Conservation (phyloP, 2,113 vertebrate species). For the Alectura lathami region DNA sequence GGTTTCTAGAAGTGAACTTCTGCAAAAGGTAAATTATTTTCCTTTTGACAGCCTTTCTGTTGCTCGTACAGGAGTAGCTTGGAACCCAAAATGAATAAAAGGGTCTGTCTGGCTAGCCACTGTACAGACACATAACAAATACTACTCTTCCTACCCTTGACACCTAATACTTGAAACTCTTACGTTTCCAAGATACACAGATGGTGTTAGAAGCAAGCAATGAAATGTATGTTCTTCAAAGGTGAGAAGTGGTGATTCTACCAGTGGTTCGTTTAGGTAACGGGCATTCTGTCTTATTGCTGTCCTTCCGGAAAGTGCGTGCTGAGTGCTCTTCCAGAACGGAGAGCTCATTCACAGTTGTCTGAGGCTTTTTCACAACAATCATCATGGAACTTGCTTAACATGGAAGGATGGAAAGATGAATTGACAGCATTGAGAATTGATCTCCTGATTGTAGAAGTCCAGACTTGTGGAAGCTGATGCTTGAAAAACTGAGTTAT, state of each 20-base stretch:
- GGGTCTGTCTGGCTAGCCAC: background rate
- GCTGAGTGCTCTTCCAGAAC: background rate
- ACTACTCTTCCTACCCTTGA: background rate
- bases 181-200: background rate
- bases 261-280: background rate
- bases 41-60: background rate
- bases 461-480: background rate
- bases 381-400: background rate
- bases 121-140: background rate
- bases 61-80: background rate
- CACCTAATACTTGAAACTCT: background rate
- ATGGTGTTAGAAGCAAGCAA: background rate
- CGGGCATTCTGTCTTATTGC: background rate
- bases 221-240: background rate
- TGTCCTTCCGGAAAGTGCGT: background rate
- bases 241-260: background rate
- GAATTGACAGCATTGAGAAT: background rate
- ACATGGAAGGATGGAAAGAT: background rate
- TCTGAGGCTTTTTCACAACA: background rate
- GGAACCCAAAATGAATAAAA: background rate
- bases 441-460: background rate
- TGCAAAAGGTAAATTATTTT: constrained; percentile 80
- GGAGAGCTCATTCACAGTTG: background rate
- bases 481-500: background rate
- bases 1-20: constrained; percentile 84